A percentile compares a stretch with the other conserved stretches of the same genome.
Evolutionary conservation across 2,797 vertebrate genomes (phyloP).

Genomic region (Microcaecilia unicolor): DNA sequence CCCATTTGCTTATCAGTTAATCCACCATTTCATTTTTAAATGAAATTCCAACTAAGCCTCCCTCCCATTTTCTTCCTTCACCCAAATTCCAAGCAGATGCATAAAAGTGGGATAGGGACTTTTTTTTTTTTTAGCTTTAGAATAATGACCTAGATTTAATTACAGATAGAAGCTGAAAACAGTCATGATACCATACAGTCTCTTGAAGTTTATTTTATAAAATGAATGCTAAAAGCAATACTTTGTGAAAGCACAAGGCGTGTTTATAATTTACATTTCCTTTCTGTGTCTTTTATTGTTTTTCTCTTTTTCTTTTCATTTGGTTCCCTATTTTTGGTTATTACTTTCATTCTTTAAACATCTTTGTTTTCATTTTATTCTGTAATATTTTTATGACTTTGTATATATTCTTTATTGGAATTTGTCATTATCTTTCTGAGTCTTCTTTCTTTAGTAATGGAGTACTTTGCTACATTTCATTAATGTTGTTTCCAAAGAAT

Average conservation of each 20-base stretch:
- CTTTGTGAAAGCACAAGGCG: slow-evolving; percentile 38
- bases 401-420: too few species aligned
- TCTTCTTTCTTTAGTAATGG: too few species aligned
- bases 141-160: slow-evolving; percentile 98
- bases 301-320: not conserved
- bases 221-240: slow-evolving; percentile 60
- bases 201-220: slow-evolving; percentile 32
- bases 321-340: slow-evolving; percentile 10
- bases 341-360: too few species aligned
- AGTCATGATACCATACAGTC: slow-evolving; percentile 70
- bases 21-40: slow-evolving; percentile 96
- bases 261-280: slow-evolving; percentile 3
- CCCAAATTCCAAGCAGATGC: slow-evolving; percentile 82
- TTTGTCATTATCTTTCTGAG: too few species aligned
- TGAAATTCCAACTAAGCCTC: slow-evolving; percentile 86
- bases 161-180: slow-evolving; percentile 84
- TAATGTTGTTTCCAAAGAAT: slow-evolving; percentile 7
- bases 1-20: slow-evolving; percentile 87
- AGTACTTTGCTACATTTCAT: not conserved
- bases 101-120: slow-evolving; percentile 82
- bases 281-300: not conserved
- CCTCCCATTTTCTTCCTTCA: slow-evolving; percentile 34
- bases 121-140: slow-evolving; percentile 80
- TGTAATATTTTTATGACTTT: too few species aligned
- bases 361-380: too few species aligned